A percentile compares a stretch with the other conserved stretches of the same genome.
Conservation (phyloP, 53 echinoderm and acorn worm species). For the Astropecten irregularis region DNA sequence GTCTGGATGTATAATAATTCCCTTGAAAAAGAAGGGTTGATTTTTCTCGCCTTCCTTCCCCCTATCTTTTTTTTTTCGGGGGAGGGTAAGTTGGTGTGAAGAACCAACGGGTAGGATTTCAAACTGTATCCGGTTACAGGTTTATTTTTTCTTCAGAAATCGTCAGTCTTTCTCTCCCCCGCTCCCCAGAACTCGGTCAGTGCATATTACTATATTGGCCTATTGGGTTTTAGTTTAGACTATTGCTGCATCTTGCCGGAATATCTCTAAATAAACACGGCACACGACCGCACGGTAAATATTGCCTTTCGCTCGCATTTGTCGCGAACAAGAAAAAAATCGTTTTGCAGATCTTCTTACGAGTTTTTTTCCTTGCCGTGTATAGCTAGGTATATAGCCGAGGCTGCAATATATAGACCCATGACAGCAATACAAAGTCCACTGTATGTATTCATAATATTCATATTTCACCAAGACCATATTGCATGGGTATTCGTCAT, state of each 20-base stretch:
- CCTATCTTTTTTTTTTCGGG: neutral
- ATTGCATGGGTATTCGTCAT: no score
- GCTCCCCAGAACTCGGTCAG: constrained; percentile 15
- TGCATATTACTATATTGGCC: constrained; percentile 17
- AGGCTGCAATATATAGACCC: no score
- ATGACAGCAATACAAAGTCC: no score
- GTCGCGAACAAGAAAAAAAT: constrained; percentile 2
- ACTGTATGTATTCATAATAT: no score
- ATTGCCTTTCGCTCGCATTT: constrained; percentile 32
- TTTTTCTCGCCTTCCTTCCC: neutral
- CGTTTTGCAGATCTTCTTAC: constrained; percentile 33
- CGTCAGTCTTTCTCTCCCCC: neutral
- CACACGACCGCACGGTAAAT: constrained; percentile 10
- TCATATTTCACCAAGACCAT: no score
- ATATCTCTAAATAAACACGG: constrained; percentile 40
- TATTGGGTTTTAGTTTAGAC: constrained; percentile 3
- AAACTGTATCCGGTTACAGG: constrained; percentile 1
- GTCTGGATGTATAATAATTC: constrained; percentile 30
- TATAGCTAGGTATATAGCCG: no score
- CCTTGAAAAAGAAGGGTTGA: neutral
- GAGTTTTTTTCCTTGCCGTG: no score
- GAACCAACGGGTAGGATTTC: constrained; percentile 32
- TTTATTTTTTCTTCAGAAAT: constrained; percentile 15
- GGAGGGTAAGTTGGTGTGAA: neutral
- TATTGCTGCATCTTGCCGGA: neutral